Conservation (phyloP, 2,113 vertebrate species). For the Trematomus loennbergii region DNA sequence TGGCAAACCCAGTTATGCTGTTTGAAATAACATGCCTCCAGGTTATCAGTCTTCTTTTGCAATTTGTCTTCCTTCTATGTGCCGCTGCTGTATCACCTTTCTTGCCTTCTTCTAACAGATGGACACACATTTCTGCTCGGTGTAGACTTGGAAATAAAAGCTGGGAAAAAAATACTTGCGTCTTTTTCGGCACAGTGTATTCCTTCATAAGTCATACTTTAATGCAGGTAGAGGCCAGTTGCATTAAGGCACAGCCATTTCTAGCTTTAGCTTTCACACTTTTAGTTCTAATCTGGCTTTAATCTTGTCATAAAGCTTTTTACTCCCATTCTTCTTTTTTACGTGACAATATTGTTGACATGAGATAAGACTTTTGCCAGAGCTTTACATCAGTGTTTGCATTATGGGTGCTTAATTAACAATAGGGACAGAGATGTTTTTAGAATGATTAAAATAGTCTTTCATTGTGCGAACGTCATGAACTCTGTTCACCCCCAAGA, state of each 20-base stretch:
- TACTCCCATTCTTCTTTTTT: neutral
- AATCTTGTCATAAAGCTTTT: neutral
- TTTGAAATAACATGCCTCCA: neutral
- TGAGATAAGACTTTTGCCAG: constrained; percentile 1
- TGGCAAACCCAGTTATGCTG: neutral
- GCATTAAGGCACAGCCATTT: constrained; percentile 1
- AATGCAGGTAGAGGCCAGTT: constrained; percentile 38
- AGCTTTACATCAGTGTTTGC: neutral
- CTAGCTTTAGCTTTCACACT: neutral
- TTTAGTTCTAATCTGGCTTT: neutral
- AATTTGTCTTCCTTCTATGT: constrained; percentile 9
- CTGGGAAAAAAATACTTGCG: neutral
- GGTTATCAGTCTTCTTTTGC: constrained; percentile 11
- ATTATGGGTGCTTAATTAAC: neutral
- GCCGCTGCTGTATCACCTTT: constrained; percentile 3
- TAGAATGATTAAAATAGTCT: too few species aligned
- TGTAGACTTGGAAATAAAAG: neutral
- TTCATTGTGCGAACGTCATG: neutral
- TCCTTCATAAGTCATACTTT: constrained; percentile 1
- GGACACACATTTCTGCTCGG: neutral
- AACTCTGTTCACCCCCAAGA: neutral
- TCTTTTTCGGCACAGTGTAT: too few species aligned
- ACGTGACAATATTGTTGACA: neutral
- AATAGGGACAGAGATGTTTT: neutral
- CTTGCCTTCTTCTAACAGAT: neutral